phyloP scores from a whole-genome alignment of 2,113 vertebrate genomes.

The Larimichthys crocea region DNA sequence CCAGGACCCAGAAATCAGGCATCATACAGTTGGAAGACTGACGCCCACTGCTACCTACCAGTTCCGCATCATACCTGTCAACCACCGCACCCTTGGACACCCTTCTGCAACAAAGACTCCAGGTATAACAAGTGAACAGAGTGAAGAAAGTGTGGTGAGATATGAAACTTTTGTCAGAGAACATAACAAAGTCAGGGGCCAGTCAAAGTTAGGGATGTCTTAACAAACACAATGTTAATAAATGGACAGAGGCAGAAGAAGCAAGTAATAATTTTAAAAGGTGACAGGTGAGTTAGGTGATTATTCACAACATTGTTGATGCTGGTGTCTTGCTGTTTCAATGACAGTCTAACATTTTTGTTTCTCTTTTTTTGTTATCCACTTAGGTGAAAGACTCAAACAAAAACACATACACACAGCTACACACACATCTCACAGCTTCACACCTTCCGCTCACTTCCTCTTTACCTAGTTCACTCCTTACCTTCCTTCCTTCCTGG shows the following conservation, averaged over 20 bases:
- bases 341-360: conserved; percentile 68
- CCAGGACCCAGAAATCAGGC: conserved; percentile 83
- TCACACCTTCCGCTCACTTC: conserved; percentile 14
- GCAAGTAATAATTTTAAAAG: background rate
- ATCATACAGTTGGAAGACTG: conserved; percentile 82
- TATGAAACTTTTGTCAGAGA: background rate
- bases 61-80: conserved; percentile 89
- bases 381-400: conserved; percentile 82
- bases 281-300: conserved; percentile 7
- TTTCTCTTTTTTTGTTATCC: conserved; percentile 75
- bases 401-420: conserved; percentile 28
- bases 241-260: background rate
- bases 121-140: conserved; percentile 81
- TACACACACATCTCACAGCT: conserved; percentile 45
- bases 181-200: background rate
- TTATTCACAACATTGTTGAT: background rate
- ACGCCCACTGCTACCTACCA: conserved; percentile 86
- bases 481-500: conserved; percentile 45
- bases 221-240: background rate
- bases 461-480: conserved; percentile 38
- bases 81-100: conserved; percentile 89
- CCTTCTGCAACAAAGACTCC: conserved; percentile 90
- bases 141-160: conserved; percentile 5
- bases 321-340: background rate
- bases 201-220: background rate